A percentile compares a stretch with the other conserved stretches of the same genome.
phyloP scores from a whole-genome alignment of 2,888 invertebrate species.

The Eueremaeus valkanovi region DNA sequence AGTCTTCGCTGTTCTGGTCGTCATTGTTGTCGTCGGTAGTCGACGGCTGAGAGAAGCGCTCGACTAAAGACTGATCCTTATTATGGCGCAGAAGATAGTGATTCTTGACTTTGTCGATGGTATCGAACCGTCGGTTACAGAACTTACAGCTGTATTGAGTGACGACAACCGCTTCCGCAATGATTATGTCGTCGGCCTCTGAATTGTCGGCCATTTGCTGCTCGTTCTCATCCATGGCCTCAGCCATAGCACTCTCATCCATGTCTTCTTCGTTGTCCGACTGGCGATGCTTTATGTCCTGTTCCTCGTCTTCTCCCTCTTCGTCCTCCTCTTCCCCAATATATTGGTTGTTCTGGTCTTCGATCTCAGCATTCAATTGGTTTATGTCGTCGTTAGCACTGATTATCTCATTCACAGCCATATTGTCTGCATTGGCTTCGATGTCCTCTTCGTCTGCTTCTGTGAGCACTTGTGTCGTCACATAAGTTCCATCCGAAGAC shows the following conservation, averaged over 20 bases:
- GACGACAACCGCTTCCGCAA: slow-evolving; percentile 27
- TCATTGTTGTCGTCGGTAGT: not conserved
- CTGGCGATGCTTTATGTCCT: not conserved
- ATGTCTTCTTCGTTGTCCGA: not conserved
- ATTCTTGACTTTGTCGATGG: slow-evolving; percentile 34
- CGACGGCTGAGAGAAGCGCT: not conserved
- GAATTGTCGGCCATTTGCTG: not conserved
- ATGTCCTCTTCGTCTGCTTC: not conserved
- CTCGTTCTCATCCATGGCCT: not conserved
- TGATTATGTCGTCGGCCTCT: slow-evolving; percentile 22
- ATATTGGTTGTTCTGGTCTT: not conserved
- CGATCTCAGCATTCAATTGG: not conserved
- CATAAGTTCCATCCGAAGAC: slow-evolving; percentile 3
- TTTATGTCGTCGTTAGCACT: not conserved
- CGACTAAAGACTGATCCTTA: not conserved
- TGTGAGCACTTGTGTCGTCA: not conserved
- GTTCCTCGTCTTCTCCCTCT: not conserved
- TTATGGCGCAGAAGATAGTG: slow-evolving; percentile 27
- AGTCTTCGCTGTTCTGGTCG: not conserved
- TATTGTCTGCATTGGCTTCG: not conserved
- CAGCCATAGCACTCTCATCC: not conserved
- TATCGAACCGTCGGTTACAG: slow-evolving; percentile 28
- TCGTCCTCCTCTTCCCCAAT: not conserved
- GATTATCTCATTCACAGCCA: slow-evolving; percentile 22
- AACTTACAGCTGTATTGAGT: slow-evolving; percentile 40